Evolutionary conservation across 2,113 vertebrate genomes (phyloP).

Genomic region (Brachirus orientalis): DNA sequence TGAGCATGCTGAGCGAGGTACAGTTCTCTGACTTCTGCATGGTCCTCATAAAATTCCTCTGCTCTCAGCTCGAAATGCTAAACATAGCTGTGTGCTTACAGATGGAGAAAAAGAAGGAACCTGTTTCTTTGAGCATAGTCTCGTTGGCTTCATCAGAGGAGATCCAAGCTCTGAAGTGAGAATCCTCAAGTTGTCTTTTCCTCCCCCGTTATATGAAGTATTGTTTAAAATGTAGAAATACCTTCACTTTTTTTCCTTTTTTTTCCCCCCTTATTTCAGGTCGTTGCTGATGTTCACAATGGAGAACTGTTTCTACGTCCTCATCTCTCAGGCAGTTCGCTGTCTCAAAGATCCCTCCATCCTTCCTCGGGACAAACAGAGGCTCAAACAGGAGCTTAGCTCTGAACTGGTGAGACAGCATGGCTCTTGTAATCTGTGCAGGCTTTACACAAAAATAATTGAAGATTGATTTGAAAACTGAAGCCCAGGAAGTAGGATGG

Average conservation of each 20-base stretch:
- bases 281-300: constrained; percentile 96
- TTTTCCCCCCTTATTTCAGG: constrained; percentile 76
- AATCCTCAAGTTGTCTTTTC: background rate
- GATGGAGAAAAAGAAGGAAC: constrained; percentile 98
- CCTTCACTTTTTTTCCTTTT: background rate
- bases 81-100: constrained; percentile 50
- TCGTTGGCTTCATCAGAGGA: constrained; percentile 89
- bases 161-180: constrained; percentile 92
- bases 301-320: constrained; percentile 98
- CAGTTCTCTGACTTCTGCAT: background rate
- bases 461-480: too few relatives aligned
- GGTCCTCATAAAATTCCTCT: too few relatives aligned
- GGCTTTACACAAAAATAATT: too few relatives aligned
- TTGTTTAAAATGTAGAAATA: background rate
- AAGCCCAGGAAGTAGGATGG: too few relatives aligned
- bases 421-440: background rate
- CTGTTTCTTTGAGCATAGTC: constrained; percentile 82
- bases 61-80: fast-evolving
- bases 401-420: constrained; percentile 89
- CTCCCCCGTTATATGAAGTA: background rate
- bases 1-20: constrained; percentile 96
- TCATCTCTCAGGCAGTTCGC: constrained; percentile 94
- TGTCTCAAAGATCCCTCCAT: constrained; percentile 90
- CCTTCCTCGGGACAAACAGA: constrained; percentile 92
- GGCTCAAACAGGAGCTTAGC: constrained; percentile 98